Evolutionary conservation across 2,797 vertebrate genomes (phyloP), one percentile per base, ranked within the genome.

Genomic region (Prunella strophiata): DNA sequence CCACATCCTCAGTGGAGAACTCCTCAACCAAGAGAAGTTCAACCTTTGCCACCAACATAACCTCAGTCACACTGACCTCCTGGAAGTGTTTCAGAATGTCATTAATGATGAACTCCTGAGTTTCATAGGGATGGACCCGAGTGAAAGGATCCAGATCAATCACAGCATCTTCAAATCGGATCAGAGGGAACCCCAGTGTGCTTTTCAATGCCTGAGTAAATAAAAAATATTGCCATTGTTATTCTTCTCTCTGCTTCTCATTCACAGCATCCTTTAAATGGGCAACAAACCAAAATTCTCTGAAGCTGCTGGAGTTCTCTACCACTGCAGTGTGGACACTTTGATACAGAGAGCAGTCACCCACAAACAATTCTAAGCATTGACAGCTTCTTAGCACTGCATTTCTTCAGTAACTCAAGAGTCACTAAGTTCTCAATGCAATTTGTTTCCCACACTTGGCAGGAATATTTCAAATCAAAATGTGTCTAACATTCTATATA

Each of bases 121-220:
- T 99, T 97, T 99, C 99, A 8, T 99, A 99, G 0, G 99, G 99
- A 94, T 99, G 99, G 16, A 99, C 99, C 66, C 99, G 97, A 43
- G 99, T 99, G 95, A 99, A 99, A 1, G 99, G 99, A 88, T 99
- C 99, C 98, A 99, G 98, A 94, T 99, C 98, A 93, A 99, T 99
- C 95, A 99, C 98, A 3, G 99, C 99, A 32, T 99, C 99, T 97
- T 99, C 99, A 93, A 99, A 99, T 7, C 99, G 98, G 86, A 99
- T 98, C 55, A 99, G 96, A 40, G 98, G 99, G 77, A 99, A 98
- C 15, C 99, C 99, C 95, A 99, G 96, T 0, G 98, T 99, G 66
- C 99, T 99, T 96, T 99, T 99, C 87, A 99, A 84, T 36, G 98
- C 98, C 99, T 98, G 55, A 81, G 52, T 6, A 77, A 94, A 88